Evolutionary conservation across 2,888 invertebrate genomes (phyloP).

Genomic region (Palloptera scutellata): DNA sequence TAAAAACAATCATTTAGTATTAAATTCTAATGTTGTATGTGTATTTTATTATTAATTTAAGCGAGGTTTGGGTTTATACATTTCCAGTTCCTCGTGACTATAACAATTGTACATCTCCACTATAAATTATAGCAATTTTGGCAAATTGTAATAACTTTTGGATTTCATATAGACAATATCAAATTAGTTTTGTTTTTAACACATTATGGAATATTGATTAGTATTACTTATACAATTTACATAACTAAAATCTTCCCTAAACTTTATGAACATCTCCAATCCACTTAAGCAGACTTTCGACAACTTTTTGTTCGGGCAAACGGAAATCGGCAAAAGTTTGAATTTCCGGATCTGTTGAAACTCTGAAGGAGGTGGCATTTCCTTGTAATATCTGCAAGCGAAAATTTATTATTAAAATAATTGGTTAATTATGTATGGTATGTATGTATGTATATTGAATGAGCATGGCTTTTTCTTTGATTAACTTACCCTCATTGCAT

Average conservation of each 20-base stretch:
- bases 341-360: conserved; percentile 73
- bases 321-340: conserved; percentile 76
- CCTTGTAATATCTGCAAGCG: conserved; percentile 72
- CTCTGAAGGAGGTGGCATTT: conserved; percentile 78
- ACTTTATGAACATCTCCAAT: conserved; percentile 62
- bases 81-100: too few species aligned
- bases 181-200: background rate
- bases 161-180: background rate
- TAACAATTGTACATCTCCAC: too few species aligned
- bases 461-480: background rate
- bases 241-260: conserved; percentile 10
- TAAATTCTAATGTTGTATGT: too few species aligned
- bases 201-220: background rate
- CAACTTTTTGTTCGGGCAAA: conserved; percentile 74
- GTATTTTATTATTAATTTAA: too few species aligned
- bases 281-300: conserved; percentile 77
- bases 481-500: conserved; percentile 80
- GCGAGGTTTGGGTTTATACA: too few species aligned
- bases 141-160: background rate
- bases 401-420: background rate
- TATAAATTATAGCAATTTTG: background rate
- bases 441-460: background rate
- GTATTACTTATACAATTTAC: background rate
- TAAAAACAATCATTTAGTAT: too few species aligned
- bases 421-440: conserved; percentile 15